phyloP scores from a whole-genome alignment of 2,113 vertebrate genomes.

The Dipodomys stephensi region DNA sequence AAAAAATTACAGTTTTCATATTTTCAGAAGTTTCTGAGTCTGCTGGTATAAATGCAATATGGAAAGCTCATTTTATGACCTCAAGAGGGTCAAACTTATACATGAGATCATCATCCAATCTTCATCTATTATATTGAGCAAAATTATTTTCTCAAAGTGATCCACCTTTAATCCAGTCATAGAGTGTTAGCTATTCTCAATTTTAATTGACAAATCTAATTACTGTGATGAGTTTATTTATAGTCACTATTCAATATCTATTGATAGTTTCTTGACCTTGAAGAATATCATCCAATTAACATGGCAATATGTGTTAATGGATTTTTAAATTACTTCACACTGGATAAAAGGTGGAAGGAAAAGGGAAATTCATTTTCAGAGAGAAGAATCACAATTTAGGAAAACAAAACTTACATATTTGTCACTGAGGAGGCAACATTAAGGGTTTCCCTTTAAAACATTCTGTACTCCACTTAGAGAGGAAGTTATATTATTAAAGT shows the following conservation, averaged over 20 bases:
- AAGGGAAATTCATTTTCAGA: slow-evolving; percentile 67
- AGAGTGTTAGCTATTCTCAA: slow-evolving; percentile 73
- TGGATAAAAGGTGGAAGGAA: slow-evolving; percentile 71
- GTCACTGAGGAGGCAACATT: neutral
- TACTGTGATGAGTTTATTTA: slow-evolving; percentile 82
- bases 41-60: neutral
- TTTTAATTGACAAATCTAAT: slow-evolving; percentile 82
- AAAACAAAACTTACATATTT: neutral
- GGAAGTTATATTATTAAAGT: neutral
- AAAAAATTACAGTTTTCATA: neutral
- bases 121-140: slow-evolving; percentile 64
- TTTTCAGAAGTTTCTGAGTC: slow-evolving; percentile 18
- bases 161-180: slow-evolving; percentile 77
- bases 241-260: slow-evolving; percentile 81
- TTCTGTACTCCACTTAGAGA: neutral
- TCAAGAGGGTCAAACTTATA: neutral
- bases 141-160: slow-evolving; percentile 76
- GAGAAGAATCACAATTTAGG: slow-evolving; percentile 40
- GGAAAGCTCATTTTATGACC: slow-evolving; percentile 19
- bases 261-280: slow-evolving; percentile 81
- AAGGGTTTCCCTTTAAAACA: neutral
- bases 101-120: slow-evolving; percentile 61
- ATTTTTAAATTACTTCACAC: slow-evolving; percentile 81
- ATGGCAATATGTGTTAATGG: slow-evolving; percentile 76
- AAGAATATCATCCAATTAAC: slow-evolving; percentile 79